Evolutionary conservation across 1,140 invertebrate genomes (phyloP), one percentile per base, ranked within the genome.

Genomic region (Popillia japonica): DNA sequence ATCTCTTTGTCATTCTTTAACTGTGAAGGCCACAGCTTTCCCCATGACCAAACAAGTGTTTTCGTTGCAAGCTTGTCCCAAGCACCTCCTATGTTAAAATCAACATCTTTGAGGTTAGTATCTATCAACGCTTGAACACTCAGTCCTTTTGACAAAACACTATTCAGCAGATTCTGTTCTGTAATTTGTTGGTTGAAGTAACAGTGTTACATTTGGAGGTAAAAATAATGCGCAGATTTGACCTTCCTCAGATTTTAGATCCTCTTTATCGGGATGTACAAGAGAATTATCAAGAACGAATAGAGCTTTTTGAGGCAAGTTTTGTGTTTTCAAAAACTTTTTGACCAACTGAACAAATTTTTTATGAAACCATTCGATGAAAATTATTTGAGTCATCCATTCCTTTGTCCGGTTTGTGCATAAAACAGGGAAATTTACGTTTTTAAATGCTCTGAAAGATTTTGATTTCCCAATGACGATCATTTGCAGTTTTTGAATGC

Each of bases 361-460:
- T 64, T 64, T 64, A 20, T 22, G 59, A 23, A 64, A 22, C 44
- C 44, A 10, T 64, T 64, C 17, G 17, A 17, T 22, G 9, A 64
- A 64, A 64, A 64, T 20, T 64, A 17, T 64, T 64, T 64, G 3
- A 23, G 17, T 64, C 17, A 64, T 64, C 59, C 59, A 64, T 64
- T 64, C 17, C 59, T 64, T 64, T 6, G 22, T 64, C 8, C 22
- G 17, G n/a, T 64, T 64, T 64, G 20, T 64, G 22, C 22, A 64
- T 64, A 22, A 64, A 64, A 11, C 44, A 9, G 44, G 44, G 8
- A 48, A 48, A 6, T 48, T 48, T 6, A 64, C 59, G 22, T 64
- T 64, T 17, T 23, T 64, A 22, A 20, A 17, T 22, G 59, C 17
- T 2, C 44, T 48, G 9, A 10, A 10, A 22, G 10, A n/a, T 20